phyloP scores from a whole-genome alignment of 2,113 vertebrate genomes.

The Vireo altiloquus region DNA sequence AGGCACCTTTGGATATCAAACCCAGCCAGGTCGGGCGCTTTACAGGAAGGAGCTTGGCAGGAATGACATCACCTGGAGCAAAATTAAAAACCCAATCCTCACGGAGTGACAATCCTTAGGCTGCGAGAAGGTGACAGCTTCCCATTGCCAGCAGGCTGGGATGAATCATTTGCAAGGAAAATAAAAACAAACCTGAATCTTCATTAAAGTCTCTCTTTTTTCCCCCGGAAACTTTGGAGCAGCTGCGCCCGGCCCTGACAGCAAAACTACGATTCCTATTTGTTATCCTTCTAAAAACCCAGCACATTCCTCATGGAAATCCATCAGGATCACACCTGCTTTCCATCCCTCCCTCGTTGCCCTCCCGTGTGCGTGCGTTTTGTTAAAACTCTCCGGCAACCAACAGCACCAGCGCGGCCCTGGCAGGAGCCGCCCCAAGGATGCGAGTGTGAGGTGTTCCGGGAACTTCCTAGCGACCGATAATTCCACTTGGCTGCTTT shows the following conservation, averaged over 20 bases:
- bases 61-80: not conserved
- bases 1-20: not conserved
- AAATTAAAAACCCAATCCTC: not conserved
- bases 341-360: not conserved
- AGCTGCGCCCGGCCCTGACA: not conserved
- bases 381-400: not conserved
- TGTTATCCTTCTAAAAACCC: not conserved
- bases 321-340: not conserved
- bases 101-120: not conserved
- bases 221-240: not conserved
- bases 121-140: not conserved
- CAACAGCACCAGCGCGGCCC: not conserved
- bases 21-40: not conserved
- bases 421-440: not conserved
- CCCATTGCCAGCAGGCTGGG: not conserved
- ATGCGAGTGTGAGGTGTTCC: not conserved
- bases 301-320: not conserved
- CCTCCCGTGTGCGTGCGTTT: not conserved
- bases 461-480: constrained; percentile 12
- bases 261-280: not conserved
- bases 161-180: not conserved
- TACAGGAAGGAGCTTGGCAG: not conserved
- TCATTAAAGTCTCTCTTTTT: not conserved
- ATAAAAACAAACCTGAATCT: not conserved
- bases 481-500: constrained; percentile 40